Conservation (phyloP, 1,140 invertebrate species). For the Liolophura sinensis region DNA sequence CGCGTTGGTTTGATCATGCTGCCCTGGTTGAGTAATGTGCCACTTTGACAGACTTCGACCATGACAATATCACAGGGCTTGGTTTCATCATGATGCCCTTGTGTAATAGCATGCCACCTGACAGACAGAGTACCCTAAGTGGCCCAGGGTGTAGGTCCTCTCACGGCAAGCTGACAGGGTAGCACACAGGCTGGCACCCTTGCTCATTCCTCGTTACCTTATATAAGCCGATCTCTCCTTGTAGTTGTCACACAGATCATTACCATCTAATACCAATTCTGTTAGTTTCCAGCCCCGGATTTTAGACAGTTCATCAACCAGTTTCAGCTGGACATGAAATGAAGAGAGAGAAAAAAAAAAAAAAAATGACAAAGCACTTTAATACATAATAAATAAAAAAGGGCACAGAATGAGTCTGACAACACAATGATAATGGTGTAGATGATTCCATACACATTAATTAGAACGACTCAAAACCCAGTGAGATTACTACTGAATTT, state of each 20-base stretch:
- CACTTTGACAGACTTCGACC: too few species aligned
- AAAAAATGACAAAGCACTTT: neutral
- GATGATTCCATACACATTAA: too few species aligned
- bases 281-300: slow-evolving; percentile 73
- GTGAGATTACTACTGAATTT: too few species aligned
- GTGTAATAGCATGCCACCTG: neutral
- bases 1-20: too few species aligned
- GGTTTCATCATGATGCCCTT: neutral
- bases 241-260: slow-evolving; percentile 79
- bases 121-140: neutral
- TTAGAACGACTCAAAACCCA: too few species aligned
- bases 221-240: slow-evolving; percentile 77
- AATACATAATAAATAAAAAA: neutral
- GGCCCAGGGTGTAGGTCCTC: too few species aligned
- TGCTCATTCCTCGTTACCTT: slow-evolving; percentile 68
- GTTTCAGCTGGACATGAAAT: slow-evolving; percentile 68
- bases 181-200: neutral
- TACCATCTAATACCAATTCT: slow-evolving; percentile 78
- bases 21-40: too few species aligned
- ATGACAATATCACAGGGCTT: too few species aligned
- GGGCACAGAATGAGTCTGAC: too few species aligned
- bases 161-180: too few species aligned
- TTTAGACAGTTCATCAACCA: slow-evolving; percentile 70
- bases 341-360: neutral
- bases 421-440: neutral